phyloP scores from a whole-genome alignment of 1,140 invertebrate species.

The Zaprionus gabonicus region DNA sequence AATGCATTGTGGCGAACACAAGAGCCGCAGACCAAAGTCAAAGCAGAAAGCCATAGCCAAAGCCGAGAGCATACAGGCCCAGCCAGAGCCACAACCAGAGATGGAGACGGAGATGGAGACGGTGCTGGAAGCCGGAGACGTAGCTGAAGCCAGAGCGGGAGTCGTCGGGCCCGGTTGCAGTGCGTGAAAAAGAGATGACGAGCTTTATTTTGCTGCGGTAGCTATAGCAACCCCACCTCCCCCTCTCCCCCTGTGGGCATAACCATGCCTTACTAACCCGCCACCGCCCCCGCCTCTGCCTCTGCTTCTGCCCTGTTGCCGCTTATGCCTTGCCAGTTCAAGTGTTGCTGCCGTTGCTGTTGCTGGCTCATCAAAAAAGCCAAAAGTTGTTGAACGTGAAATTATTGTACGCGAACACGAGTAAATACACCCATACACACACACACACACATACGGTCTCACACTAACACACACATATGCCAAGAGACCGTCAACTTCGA shows the following conservation, averaged over 20 bases:
- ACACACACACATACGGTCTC: slow-evolving; percentile 14
- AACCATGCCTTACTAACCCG: slow-evolving; percentile 3
- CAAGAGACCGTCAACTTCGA: slow-evolving; percentile 46
- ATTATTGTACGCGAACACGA: slow-evolving; percentile 80
- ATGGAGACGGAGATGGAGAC: no score
- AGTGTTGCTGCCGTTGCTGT: slow-evolving; percentile 43
- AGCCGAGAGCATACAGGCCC: slow-evolving; percentile 22
- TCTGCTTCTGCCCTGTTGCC: neutral
- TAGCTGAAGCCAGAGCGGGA: neutral
- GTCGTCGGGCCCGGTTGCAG: slow-evolving; percentile 41
- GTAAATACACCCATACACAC: slow-evolving; percentile 64
- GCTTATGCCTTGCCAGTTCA: slow-evolving; percentile 35
- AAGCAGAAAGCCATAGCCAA: slow-evolving; percentile 27
- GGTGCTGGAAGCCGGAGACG: no score
- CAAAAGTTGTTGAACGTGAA: slow-evolving; percentile 82
- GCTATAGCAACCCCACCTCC: slow-evolving; percentile 60
- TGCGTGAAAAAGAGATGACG: slow-evolving; percentile 64
- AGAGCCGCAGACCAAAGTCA: slow-evolving; percentile 26
- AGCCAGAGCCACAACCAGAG: slow-evolving; percentile 11
- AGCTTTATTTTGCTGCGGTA: slow-evolving; percentile 61
- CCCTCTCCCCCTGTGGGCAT: neutral
- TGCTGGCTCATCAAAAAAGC: slow-evolving; percentile 81
- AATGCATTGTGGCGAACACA: slow-evolving; percentile 6
- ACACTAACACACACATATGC: slow-evolving; percentile 6
- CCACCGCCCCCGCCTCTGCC: neutral